Percentiles rank a stretch among this genome's conserved stretches.
Evolutionary conservation across 1,140 invertebrate species (phyloP).

Genomic region (Hyles vespertilio): DNA sequence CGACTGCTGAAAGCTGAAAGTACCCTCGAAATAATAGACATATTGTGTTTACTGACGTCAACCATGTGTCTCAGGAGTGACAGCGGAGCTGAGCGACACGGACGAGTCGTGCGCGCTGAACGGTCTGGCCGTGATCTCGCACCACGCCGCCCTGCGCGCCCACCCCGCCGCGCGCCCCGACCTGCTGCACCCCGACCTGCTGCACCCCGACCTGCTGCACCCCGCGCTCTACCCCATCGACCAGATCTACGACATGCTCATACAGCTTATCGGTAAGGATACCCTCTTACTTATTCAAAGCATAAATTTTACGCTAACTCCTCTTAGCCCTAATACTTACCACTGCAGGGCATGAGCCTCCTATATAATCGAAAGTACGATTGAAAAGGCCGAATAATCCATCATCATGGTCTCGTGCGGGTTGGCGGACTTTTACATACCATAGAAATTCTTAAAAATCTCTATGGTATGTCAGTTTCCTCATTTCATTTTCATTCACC

Average conservation of each 20-base stretch:
- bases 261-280: constrained; percentile 85
- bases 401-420: too few relatives aligned
- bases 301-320: too few relatives aligned
- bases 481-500: too few relatives aligned
- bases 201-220: constrained; percentile 79
- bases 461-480: too few relatives aligned
- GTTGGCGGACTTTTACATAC: too few relatives aligned
- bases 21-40: too few relatives aligned
- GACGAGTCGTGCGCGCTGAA: constrained; percentile 79
- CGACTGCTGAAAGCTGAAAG: too few relatives aligned
- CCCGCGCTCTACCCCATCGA: constrained; percentile 87
- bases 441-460: too few relatives aligned
- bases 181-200: constrained; percentile 83
- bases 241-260: constrained; percentile 87
- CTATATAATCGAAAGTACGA: too few relatives aligned
- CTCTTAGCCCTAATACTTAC: too few relatives aligned
- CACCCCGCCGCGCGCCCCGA: constrained; percentile 67
- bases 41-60: background rate
- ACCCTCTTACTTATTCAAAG: background rate
- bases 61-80: constrained; percentile 35
- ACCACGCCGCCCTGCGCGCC: constrained; percentile 81
- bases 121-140: constrained; percentile 82
- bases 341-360: too few relatives aligned
- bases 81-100: constrained; percentile 22
- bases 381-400: too few relatives aligned